These are phyloP conservation scores for Diadophis punctatus DNA, from an alignment of 2,113 vertebrate species.

Conservation along the genomic window DNA sequence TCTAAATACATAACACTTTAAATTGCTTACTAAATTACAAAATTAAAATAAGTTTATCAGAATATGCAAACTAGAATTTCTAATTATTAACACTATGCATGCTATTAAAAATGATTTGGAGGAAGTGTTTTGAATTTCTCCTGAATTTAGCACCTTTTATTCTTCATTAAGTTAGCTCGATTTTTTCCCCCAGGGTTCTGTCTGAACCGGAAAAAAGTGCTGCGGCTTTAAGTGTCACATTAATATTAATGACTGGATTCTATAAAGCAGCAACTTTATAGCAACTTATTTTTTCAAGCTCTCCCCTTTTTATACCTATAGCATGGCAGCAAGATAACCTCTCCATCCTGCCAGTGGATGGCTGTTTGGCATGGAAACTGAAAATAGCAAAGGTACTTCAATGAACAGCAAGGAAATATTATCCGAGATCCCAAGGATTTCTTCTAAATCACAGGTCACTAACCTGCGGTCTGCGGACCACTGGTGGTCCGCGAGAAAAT, in stretches of 20 bases:
- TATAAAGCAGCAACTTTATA: neutral
- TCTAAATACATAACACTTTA: conserved; percentile 18
- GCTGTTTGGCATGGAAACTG: neutral
- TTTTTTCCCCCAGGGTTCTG: neutral
- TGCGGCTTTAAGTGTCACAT: neutral
- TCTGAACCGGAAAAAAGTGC: neutral
- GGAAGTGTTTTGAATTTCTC: neutral
- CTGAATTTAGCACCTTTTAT: neutral
- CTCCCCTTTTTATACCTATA: neutral
- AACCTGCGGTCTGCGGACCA: no score
- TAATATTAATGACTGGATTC: neutral
- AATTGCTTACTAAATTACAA: conserved; percentile 55
- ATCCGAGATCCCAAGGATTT: neutral
- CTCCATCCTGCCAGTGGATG: neutral
- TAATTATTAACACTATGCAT: neutral
- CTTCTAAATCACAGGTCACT: neutral
- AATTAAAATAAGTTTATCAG: conserved; percentile 52
- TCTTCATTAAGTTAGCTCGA: neutral
- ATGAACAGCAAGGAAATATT: neutral
- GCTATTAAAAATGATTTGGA: neutral
- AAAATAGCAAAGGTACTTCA: neutral
- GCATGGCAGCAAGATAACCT: neutral
- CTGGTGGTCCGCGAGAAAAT: no score
- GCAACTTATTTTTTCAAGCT: neutral
- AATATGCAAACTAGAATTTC: neutral